Base-by-base conservation (phyloP, 2,888 invertebrate species). In the Eilema depressum region DNA sequence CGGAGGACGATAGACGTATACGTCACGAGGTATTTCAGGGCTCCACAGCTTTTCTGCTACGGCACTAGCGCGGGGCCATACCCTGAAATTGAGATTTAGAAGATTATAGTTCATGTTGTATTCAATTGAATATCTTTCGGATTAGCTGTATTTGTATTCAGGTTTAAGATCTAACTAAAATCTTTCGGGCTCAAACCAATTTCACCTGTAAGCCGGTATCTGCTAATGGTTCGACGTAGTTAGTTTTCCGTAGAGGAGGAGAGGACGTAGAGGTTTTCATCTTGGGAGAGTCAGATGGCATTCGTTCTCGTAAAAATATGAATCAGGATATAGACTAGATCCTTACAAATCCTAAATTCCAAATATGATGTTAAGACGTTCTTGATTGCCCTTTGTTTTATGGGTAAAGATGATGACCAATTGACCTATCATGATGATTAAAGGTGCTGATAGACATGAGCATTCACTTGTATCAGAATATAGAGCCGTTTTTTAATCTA, bases 21-120 rank as follows among this genome's bases (percentile, higher is more conserved):
- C 2, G 14, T 14, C 10, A 17, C 17, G 57, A 11, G 47, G 10
- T 0, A 66, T 20, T 28, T 65, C 75, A 0, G 81, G 75, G 63
- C 85, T 85, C 86, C 86, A 86, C 3, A 86, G 75, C 23, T 97
- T 96, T 91, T 99, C 99, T 0, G 98, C 99, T 0, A 97, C 96
- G 0, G 98, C 98, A 71, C 97, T 97, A 0, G 98, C 98, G 78
- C 98, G 95, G 0, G 99, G 26, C 66, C 66, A 66, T 60, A 66
- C 41, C 8, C 66, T 66, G 37, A 26, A 60, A 60, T 64, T 7
- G n/a, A 53, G 26, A 53, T n/a, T 10, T 53, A 47, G 5, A 0
- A 20, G 11, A 47, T 20, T n/a, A n/a, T n/a, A n/a, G n/a, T n/a
- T n/a, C n/a, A 47, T 17, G 17, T 1, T 17, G 1, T 20, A 20